These are phyloP conservation scores for Xiphophorus birchmanni DNA, from an alignment of 2,797 vertebrate species.

Conservation along the genomic window DNA sequence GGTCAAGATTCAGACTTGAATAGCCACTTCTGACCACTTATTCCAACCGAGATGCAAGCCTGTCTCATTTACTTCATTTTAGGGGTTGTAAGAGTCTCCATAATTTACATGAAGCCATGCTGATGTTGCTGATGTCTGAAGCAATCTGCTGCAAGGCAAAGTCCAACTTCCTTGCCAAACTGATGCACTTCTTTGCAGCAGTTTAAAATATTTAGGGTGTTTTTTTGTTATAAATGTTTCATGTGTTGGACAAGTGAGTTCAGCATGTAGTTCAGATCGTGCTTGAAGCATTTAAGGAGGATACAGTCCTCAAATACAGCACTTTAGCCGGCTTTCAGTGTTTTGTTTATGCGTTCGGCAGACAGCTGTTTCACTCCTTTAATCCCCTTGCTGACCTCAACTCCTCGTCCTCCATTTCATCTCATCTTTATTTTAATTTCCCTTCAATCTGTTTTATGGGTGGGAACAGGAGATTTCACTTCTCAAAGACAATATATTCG, in stretches of 20 bases:
- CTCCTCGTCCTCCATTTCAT: constrained; percentile 45
- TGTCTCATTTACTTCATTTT: neutral
- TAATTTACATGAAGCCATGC: neutral
- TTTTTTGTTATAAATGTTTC: constrained; percentile 32
- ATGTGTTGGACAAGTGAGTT: constrained; percentile 25
- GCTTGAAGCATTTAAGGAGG: constrained; percentile 36
- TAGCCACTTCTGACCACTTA: too few relatives aligned
- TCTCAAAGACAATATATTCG: constrained; percentile 17
- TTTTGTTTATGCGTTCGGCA: constrained; percentile 15
- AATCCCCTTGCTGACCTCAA: constrained; percentile 62
- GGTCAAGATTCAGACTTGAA: neutral
- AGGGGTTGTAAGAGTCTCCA: neutral
- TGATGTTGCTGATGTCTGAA: neutral
- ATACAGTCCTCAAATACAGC: constrained; percentile 50
- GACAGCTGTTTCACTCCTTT: constrained; percentile 59
- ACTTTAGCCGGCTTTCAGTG: constrained; percentile 22
- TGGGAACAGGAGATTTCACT: constrained; percentile 19
- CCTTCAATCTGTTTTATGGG: constrained; percentile 46
- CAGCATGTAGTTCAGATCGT: constrained; percentile 15
- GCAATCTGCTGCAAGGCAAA: neutral
- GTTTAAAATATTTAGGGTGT: constrained; percentile 14
- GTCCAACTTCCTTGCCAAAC: neutral
- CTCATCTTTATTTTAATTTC: constrained; percentile 52
- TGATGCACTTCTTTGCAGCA: neutral
- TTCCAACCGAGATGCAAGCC: neutral